These are phyloP conservation scores for Leucophenga maculata DNA, from an alignment of 2,888 invertebrate species.

Conservation along the genomic window DNA sequence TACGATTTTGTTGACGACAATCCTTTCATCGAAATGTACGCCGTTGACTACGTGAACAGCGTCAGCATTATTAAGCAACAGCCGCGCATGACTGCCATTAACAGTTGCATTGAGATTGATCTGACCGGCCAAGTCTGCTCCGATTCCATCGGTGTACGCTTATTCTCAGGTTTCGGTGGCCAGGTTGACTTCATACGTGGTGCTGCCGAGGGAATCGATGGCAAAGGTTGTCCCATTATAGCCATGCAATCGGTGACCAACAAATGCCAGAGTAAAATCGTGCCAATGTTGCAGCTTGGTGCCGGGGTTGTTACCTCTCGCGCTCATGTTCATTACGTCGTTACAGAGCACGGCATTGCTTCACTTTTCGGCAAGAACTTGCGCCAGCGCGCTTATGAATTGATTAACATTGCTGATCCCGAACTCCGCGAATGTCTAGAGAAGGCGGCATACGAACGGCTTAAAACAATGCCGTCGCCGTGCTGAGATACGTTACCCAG, in stretches of 20 bases:
- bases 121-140: slow-evolving; percentile 94
- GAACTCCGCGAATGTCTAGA: slow-evolving; percentile 87
- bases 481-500: slow-evolving; percentile 19
- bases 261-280: slow-evolving; percentile 88
- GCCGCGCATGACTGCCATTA: slow-evolving; percentile 95
- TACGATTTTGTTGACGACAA: slow-evolving; percentile 96
- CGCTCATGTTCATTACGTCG: slow-evolving; percentile 93
- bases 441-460: slow-evolving; percentile 88
- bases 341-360: slow-evolving; percentile 94
- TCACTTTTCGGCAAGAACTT: slow-evolving; percentile 90
- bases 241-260: slow-evolving; percentile 87
- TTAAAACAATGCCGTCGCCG: slow-evolving; percentile 81
- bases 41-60: slow-evolving; percentile 91
- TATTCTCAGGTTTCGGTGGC: slow-evolving; percentile 89
- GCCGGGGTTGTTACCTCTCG: slow-evolving; percentile 95
- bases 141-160: slow-evolving; percentile 87
- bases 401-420: slow-evolving; percentile 92
- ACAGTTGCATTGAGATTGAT: slow-evolving; percentile 95
- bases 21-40: slow-evolving; percentile 93
- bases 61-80: slow-evolving; percentile 86
- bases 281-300: slow-evolving; percentile 85
- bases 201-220: slow-evolving; percentile 87
- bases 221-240: slow-evolving; percentile 91
- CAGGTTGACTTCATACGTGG: slow-evolving; percentile 96
- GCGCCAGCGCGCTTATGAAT: slow-evolving; percentile 89